Percentiles rank a stretch among this genome's conserved stretches.
phyloP scores from a whole-genome alignment of 2,113 vertebrate species.

The Sardina pilchardus region DNA sequence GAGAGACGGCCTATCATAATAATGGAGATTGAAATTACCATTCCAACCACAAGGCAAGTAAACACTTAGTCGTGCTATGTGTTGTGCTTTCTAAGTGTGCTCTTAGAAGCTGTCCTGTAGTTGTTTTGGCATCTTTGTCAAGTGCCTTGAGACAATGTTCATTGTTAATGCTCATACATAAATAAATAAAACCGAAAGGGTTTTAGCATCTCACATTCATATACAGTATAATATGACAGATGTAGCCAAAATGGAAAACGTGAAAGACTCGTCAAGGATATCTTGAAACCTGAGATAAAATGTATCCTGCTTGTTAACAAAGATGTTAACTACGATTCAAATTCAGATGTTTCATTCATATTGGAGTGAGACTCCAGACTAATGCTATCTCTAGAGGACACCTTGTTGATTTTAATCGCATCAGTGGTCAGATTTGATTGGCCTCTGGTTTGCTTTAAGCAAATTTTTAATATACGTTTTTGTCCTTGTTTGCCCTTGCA shows the following conservation, averaged over 20 bases:
- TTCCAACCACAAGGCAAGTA: neutral
- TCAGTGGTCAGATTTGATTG: constrained; percentile 43
- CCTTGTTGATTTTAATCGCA: constrained; percentile 40
- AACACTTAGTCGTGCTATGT: neutral
- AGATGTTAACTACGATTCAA: neutral
- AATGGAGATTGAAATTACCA: neutral
- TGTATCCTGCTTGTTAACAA: neutral
- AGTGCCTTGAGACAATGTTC: neutral
- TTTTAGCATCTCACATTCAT: neutral
- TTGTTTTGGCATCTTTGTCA: neutral
- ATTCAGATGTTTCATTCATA: neutral
- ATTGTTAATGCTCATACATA: neutral
- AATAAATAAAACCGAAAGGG: neutral
- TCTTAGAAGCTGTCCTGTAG: neutral
- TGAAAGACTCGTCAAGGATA: neutral
- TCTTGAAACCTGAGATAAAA: neutral
- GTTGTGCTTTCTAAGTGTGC: neutral
- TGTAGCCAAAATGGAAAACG: neutral
- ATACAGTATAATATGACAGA: too few species aligned
- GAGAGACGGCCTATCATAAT: neutral
- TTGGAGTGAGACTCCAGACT: neutral
- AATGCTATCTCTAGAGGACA: constrained; percentile 35
- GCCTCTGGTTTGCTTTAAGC: constrained; percentile 22
- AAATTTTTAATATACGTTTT: constrained; percentile 16
- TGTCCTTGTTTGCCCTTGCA: constrained; percentile 32